phyloP scores from a whole-genome alignment of 2,797 vertebrate genomes.

The Myripristis murdjan region DNA sequence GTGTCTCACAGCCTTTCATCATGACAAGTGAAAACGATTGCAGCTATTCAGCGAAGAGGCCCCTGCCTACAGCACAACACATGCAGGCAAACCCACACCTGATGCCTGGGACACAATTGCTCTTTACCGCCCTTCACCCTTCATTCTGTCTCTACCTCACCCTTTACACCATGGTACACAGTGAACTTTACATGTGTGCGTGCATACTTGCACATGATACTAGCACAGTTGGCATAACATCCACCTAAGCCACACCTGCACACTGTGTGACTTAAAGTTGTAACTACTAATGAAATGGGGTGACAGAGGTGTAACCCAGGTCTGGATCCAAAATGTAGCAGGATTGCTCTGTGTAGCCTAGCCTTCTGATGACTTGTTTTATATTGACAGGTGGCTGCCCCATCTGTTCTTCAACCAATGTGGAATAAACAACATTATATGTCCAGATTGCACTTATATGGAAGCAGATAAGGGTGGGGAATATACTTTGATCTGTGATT shows the following conservation, averaged over 20 bases:
- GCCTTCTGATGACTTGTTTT: background rate
- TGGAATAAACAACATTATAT: background rate
- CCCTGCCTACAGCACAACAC: background rate
- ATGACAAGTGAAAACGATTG: background rate
- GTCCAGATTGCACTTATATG: background rate
- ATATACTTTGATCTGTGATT: background rate
- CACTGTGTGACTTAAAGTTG: too few relatives aligned
- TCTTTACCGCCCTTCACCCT: conserved; percentile 1
- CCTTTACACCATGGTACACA: background rate
- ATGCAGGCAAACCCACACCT: too few relatives aligned
- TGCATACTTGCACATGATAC: conserved; percentile 8
- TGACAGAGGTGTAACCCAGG: background rate
- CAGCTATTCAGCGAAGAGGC: background rate
- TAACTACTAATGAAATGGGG: background rate
- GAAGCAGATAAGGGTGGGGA: background rate
- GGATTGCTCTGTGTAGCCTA: too few relatives aligned
- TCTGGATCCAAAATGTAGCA: too few relatives aligned
- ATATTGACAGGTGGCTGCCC: too few relatives aligned
- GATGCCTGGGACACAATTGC: background rate
- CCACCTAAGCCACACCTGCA: background rate
- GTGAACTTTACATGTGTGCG: conserved; percentile 6
- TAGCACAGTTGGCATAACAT: background rate
- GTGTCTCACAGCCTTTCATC: background rate
- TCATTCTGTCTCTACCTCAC: background rate
- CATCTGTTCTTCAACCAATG: background rate